Percentiles rank a stretch among this genome's conserved stretches.
These are phyloP conservation scores for Bombus fervidus DNA, from an alignment of 1,140 invertebrate species.

Conservation along the genomic window DNA sequence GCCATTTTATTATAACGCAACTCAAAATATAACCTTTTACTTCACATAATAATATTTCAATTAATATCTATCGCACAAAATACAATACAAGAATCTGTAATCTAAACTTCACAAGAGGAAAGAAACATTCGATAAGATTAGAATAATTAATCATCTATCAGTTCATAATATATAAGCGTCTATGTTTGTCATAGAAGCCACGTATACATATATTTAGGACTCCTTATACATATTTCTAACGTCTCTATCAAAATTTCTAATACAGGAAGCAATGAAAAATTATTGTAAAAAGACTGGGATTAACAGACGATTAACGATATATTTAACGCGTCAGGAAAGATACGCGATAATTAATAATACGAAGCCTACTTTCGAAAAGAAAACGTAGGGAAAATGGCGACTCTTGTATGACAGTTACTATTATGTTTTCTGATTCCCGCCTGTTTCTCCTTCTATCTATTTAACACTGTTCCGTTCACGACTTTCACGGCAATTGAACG, in stretches of 20 bases:
- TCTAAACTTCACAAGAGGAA: background rate
- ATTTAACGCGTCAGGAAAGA: background rate
- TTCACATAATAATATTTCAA: background rate
- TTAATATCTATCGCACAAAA: background rate
- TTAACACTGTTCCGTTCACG: constrained; percentile 14
- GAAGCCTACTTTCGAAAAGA: constrained; percentile 27
- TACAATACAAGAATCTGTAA: background rate
- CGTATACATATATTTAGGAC: constrained; percentile 21
- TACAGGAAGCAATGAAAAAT: background rate
- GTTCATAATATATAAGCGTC: background rate
- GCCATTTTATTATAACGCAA: constrained; percentile 2
- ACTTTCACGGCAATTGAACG: background rate
- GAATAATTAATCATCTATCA: background rate
- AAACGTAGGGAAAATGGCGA: constrained; percentile 42
- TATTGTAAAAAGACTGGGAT: background rate
- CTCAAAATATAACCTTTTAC: constrained; percentile 26
- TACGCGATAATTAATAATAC: background rate
- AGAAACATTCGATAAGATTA: background rate
- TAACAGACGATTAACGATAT: background rate
- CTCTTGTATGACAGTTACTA: constrained; percentile 22
- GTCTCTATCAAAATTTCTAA: background rate
- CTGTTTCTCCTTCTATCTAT: constrained; percentile 23
- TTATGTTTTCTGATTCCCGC: constrained; percentile 21
- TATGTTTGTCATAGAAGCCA: constrained; percentile 25
- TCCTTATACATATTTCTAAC: background rate